These are phyloP conservation scores for Orthosia incerta DNA, from an alignment of 2,888 invertebrate genomes.

Conservation along the genomic window DNA sequence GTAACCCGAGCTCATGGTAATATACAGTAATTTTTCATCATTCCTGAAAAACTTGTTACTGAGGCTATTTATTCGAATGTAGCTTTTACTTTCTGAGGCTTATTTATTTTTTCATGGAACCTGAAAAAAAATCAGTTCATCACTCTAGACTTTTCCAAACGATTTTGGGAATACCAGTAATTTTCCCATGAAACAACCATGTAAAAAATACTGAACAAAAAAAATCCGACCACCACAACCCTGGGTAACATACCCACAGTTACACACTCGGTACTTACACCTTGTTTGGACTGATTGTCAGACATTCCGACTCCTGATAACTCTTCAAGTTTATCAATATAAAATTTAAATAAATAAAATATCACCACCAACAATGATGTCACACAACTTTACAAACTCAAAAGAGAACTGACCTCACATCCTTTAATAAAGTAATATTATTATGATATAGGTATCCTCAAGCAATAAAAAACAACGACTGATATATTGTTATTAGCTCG, in stretches of 20 bases:
- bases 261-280: too few relatives aligned
- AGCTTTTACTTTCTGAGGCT: neutral
- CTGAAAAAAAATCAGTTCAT: too few relatives aligned
- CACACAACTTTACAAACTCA: conserved; percentile 12
- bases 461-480: conserved; percentile 49
- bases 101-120: too few relatives aligned
- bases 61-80: neutral
- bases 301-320: neutral
- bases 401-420: conserved; percentile 38
- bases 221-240: too few relatives aligned
- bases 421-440: conserved; percentile 51
- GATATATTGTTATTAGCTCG: conserved; percentile 67
- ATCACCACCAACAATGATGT: neutral
- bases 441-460: conserved; percentile 53
- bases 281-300: too few relatives aligned
- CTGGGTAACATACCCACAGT: too few relatives aligned
- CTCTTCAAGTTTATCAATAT: neutral
- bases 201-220: too few relatives aligned
- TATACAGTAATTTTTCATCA: neutral
- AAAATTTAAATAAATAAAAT: conserved; percentile 1
- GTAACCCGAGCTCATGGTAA: neutral
- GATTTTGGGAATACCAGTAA: too few relatives aligned
- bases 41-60: too few relatives aligned
- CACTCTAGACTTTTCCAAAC: too few relatives aligned
- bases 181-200: too few relatives aligned